Evolutionary conservation across 2,888 invertebrate genomes (phyloP).

Genomic region (Allacma fusca): DNA sequence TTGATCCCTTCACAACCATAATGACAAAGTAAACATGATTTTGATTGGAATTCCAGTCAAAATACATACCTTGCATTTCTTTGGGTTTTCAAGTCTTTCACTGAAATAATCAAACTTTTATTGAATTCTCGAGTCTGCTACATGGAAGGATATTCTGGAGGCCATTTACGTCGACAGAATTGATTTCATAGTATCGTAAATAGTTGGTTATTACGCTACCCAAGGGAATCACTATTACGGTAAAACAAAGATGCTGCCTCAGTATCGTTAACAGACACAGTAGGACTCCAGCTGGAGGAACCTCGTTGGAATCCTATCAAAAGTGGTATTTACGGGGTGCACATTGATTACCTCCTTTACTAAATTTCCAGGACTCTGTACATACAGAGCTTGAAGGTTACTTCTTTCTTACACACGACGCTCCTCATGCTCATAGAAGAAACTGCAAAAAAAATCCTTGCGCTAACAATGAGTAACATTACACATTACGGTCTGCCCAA

Average conservation of each 20-base stretch:
- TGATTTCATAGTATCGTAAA: slow-evolving; percentile 26
- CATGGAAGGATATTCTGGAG: not conserved
- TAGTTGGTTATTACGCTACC: slow-evolving; percentile 17
- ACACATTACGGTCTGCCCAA: no score
- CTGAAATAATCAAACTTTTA: slow-evolving; percentile 9
- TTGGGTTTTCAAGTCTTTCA: not conserved
- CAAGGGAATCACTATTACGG: slow-evolving; percentile 1
- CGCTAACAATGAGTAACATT: no score
- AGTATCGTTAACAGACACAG: not conserved
- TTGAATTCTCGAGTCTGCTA: not conserved
- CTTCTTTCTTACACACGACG: no score
- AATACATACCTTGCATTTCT: not conserved
- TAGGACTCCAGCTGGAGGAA: not conserved
- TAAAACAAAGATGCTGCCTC: not conserved
- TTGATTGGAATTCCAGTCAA: not conserved
- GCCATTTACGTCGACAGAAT: slow-evolving; percentile 11
- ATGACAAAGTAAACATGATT: not conserved
- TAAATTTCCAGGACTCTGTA: not conserved
- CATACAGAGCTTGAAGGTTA: no score
- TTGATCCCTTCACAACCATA: not conserved
- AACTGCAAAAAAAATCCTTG: no score
- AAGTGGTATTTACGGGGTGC: not conserved
- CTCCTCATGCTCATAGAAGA: no score
- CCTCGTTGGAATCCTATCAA: not conserved
- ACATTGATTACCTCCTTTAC: not conserved